Conservation (phyloP, 2,797 vertebrate species). For the Peromyscus melanophrys region DNA sequence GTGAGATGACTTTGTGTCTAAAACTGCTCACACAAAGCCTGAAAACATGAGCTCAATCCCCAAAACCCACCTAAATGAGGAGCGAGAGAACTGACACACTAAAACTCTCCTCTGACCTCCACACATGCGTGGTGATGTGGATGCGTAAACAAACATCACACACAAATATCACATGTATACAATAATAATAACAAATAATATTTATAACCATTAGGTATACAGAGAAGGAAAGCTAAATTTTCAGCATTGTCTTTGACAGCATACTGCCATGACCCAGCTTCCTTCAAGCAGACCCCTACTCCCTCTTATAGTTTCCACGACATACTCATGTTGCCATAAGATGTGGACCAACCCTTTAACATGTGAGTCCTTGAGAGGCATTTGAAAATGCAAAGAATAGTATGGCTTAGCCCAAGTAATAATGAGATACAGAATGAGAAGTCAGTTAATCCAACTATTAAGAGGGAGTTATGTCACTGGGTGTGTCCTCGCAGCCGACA, state of each 20-base stretch:
- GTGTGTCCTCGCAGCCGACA: neutral
- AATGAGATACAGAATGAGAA: neutral
- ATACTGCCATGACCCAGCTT: rapidly evolving
- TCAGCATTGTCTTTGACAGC: neutral
- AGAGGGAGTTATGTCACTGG: neutral
- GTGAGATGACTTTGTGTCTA: neutral
- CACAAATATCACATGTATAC: neutral
- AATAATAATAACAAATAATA: neutral
- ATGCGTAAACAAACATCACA: neutral
- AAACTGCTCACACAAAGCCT: neutral
- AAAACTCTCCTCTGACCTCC: neutral
- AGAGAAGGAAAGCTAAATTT: neutral
- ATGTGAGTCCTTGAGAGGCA: neutral
- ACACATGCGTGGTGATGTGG: neutral
- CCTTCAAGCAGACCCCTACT: too few species aligned
- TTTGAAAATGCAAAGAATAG: neutral
- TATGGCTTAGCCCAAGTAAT: neutral
- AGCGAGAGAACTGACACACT: neutral
- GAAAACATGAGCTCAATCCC: neutral
- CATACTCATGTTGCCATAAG: neutral
- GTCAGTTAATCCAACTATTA: neutral
- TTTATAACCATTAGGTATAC: too few species aligned
- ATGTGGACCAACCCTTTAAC: neutral
- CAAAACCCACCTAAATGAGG: neutral
- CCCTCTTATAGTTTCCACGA: neutral